A percentile compares a stretch with the other conserved stretches of the same genome.
phyloP scores from a whole-genome alignment of 2,888 invertebrate species.

The Drosophila neotestacea region DNA sequence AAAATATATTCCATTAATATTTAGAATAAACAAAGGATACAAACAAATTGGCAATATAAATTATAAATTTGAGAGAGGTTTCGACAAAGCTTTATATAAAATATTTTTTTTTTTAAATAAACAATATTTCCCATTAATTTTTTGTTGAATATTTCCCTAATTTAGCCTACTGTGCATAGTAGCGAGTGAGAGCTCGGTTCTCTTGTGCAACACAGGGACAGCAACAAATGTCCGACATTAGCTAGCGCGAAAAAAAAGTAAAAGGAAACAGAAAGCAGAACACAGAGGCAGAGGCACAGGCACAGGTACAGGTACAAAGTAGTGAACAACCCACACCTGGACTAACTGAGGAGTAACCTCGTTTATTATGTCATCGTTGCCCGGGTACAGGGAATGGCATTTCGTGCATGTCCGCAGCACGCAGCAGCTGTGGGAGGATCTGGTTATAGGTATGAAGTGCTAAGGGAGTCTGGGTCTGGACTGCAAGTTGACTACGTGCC shows the following conservation, averaged over 20 bases:
- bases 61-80: too few species aligned
- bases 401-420: constrained; percentile 50
- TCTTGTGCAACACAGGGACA: constrained; percentile 39
- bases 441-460: constrained; percentile 12
- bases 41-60: too few species aligned
- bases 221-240: constrained; percentile 70
- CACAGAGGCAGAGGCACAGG: constrained; percentile 2
- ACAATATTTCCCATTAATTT: not conserved
- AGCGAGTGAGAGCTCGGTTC: constrained; percentile 6
- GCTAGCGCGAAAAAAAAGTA: constrained; percentile 36
- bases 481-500: constrained; percentile 47
- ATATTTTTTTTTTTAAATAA: too few species aligned
- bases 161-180: constrained; percentile 11
- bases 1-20: too few species aligned
- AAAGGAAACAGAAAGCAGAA: constrained; percentile 14
- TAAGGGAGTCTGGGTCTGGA: not conserved
- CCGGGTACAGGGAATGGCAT: constrained; percentile 44
- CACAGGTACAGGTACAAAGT: constrained; percentile 32
- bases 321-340: constrained; percentile 31
- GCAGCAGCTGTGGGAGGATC: constrained; percentile 19
- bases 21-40: too few species aligned
- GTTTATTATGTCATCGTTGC: constrained; percentile 69
- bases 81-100: too few species aligned
- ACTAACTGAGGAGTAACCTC: constrained; percentile 59
- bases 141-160: not conserved